Evolutionary conservation across 2,888 invertebrate genomes (phyloP), one percentile per base, ranked within the genome.

Genomic region (Hesperia comma): DNA sequence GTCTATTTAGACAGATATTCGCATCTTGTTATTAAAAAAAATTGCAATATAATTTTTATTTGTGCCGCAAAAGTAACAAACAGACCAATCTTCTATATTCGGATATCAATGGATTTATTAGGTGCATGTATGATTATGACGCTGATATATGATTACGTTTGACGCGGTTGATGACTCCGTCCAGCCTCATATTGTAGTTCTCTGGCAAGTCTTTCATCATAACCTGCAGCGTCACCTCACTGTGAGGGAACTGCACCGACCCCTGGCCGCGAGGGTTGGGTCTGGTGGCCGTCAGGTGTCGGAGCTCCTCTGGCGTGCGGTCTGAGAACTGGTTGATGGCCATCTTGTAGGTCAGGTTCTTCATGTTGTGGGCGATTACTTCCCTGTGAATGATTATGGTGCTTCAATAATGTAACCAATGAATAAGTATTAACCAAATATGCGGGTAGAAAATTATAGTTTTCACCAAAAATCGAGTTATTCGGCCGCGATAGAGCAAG

Each of bases 291-390:
- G 75, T 73, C 19, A 84, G 40, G 51, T 74, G 67, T 0, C 60
- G 60, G 53, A 81, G 69, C 49, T 84, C 85, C 0, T 76, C 77
- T 0, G 72, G 70, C 0, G 81, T 77, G 1, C 72, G 67, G 64
- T 86, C 86, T 0, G 86, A 77, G 69, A 83, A 85, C 2, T 78
- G 61, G 72, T 86, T 86, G 17, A 85, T 43, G 26, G 75, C 75
- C 53, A 86, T 26, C 55, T 74, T 83, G 73, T 78, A 85, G 21
- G 77, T 69, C 0, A 79, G 37, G 46, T 82, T 80, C 61, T 84
- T 78, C 40, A 72, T 70, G 68, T 86, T 86, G 67, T 80, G 81
- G 1, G 79, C 74, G 3, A 73, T 70, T 0, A 85, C 70, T 12
- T 72, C 72, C 33, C 85, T 85, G 72, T 14, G 70, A 74, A 17